Conservation (phyloP, 2,888 invertebrate genomes). For the Cephalotes varians region DNA sequence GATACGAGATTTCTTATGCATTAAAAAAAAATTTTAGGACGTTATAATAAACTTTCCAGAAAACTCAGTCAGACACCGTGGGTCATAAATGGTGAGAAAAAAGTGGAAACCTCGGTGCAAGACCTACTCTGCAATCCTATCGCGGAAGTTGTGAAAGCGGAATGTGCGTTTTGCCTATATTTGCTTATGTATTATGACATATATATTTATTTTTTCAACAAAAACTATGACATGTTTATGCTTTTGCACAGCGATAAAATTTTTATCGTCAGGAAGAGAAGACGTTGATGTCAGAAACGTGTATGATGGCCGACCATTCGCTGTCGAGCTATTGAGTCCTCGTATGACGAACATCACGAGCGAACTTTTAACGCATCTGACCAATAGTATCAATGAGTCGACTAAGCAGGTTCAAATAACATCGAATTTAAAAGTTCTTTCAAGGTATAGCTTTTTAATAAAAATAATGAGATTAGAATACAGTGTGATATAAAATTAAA, state of each 20-base stretch:
- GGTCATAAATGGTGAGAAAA: slow-evolving; percentile 93
- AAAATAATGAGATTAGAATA: neutral
- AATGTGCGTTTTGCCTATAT: slow-evolving; percentile 83
- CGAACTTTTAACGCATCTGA: slow-evolving; percentile 87
- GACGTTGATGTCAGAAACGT: slow-evolving; percentile 98
- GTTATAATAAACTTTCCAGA: slow-evolving; percentile 95
- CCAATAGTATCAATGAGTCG: slow-evolving; percentile 88
- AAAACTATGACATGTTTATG: neutral
- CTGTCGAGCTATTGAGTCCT: slow-evolving; percentile 93
- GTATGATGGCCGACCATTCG: slow-evolving; percentile 97
- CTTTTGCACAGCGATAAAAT: slow-evolving; percentile 88
- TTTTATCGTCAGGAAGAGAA: slow-evolving; percentile 97
- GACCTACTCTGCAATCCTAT: slow-evolving; percentile 93
- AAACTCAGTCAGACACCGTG: slow-evolving; percentile 97
- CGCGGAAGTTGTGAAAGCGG: slow-evolving; percentile 87
- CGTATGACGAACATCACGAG: slow-evolving; percentile 86
- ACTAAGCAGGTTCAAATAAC: slow-evolving; percentile 87
- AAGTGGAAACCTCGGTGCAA: slow-evolving; percentile 95
- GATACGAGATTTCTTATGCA: neutral
- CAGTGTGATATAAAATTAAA: neutral
- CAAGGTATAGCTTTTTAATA: slow-evolving; percentile 85
- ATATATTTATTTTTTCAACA: neutral
- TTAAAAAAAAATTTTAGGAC: slow-evolving; percentile 83
- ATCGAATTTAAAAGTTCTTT: slow-evolving; percentile 89
- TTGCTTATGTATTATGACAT: slow-evolving; percentile 17